Percentiles rank a stretch among this genome's conserved stretches.
Conservation (phyloP, 2,113 vertebrate species). For the Variabilichromis moorii region DNA sequence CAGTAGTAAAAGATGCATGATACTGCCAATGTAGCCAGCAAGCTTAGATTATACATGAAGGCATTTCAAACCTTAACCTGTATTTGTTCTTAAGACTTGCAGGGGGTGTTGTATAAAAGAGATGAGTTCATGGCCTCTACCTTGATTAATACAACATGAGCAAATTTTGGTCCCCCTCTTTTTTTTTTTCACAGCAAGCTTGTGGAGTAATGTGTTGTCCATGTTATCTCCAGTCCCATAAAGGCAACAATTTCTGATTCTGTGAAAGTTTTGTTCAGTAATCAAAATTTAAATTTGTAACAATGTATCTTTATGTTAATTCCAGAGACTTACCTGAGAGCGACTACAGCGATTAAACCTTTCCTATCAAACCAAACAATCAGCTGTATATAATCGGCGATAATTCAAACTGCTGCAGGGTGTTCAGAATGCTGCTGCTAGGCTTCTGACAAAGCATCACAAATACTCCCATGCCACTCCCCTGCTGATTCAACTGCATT, state of each 20-base stretch:
- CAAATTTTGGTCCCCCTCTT: background rate
- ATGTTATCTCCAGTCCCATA: background rate
- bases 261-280: background rate
- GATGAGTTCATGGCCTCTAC: background rate
- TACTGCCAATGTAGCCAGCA: fast-evolving
- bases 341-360: fast-evolving
- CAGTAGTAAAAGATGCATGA: background rate
- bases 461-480: no score
- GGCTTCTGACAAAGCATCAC: no score
- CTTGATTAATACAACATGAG: background rate
- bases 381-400: fast-evolving
- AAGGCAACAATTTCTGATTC: background rate
- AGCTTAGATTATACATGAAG: background rate
- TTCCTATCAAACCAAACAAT: background rate
- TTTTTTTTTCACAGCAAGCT: background rate
- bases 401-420: background rate
- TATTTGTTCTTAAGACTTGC: fast-evolving
- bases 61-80: background rate
- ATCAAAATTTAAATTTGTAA: background rate
- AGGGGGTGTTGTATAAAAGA: background rate
- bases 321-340: background rate
- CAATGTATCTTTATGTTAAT: background rate
- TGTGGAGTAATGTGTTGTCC: background rate
- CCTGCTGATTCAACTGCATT: no score
- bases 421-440: no score